Percentiles rank a stretch among this genome's conserved stretches.
phyloP scores from a whole-genome alignment of 2,888 invertebrate species.

The Aphidoletes aphidimyza region DNA sequence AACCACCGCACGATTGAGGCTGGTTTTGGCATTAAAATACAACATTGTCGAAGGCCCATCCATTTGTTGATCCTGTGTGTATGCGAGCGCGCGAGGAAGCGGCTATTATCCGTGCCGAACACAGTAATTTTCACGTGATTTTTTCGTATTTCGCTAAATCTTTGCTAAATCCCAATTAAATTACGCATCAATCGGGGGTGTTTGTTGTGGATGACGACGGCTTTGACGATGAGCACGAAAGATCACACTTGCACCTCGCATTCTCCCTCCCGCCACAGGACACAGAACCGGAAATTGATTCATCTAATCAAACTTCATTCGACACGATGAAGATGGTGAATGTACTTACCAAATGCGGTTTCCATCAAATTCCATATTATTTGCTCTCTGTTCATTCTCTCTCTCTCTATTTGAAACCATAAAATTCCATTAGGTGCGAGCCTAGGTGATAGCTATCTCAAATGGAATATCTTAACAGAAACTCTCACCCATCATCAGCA shows the following conservation, averaged over 20 bases:
- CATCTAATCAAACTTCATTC: not conserved
- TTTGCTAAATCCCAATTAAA: not conserved
- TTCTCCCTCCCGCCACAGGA: no score
- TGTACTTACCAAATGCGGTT: conserved; percentile 20
- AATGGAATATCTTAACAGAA: not conserved
- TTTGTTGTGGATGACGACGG: not conserved
- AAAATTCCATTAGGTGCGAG: not conserved
- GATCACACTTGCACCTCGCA: not conserved
- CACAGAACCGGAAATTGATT: conserved; percentile 33
- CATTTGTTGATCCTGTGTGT: no score
- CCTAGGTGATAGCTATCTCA: not conserved
- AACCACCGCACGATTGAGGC: not conserved
- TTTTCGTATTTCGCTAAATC: not conserved
- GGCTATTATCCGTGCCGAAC: no score
- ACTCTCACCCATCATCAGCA: not conserved
- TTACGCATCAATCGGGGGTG: not conserved
- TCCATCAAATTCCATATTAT: not conserved
- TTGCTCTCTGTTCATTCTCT: not conserved
- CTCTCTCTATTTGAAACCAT: not conserved
- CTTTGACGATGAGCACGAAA: no score
- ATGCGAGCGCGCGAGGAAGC: no score
- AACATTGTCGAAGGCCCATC: no score
- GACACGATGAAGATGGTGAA: not conserved
- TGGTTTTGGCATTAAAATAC: not conserved
- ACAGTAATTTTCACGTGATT: no score